Conservation (phyloP, 2,113 vertebrate species). For the Periophthalmus modestus region DNA sequence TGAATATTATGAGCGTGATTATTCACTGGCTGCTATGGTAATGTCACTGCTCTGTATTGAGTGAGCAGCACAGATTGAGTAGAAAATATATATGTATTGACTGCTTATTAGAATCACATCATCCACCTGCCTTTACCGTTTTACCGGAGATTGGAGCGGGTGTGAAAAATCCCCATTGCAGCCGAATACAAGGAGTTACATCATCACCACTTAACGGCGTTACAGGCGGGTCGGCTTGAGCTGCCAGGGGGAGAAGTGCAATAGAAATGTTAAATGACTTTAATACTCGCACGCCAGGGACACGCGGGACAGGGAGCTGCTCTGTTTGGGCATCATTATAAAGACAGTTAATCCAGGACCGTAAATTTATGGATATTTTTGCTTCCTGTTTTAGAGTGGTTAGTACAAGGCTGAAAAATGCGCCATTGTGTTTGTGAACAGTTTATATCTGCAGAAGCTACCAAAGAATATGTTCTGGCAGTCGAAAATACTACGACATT, state of each 20-base stretch:
- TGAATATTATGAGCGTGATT: constrained; percentile 2
- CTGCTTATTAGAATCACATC: constrained; percentile 63
- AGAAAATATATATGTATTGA: constrained; percentile 43
- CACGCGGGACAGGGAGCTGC: constrained; percentile 29
- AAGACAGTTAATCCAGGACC: background rate
- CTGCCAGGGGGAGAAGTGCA: constrained; percentile 38
- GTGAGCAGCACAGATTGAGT: constrained; percentile 40
- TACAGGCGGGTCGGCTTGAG: constrained; percentile 39
- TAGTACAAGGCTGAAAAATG: background rate
- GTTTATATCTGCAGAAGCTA: too few relatives aligned
- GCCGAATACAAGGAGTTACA: constrained; percentile 53
- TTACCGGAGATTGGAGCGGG: constrained; percentile 49
- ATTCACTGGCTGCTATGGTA: constrained; percentile 32
- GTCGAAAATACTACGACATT: too few relatives aligned
- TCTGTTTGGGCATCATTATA: constrained; percentile 12
- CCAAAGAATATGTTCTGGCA: too few relatives aligned
- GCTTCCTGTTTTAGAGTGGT: background rate
- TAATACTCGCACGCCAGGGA: constrained; percentile 46
- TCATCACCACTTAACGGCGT: constrained; percentile 60
- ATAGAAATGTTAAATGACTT: constrained; percentile 63
- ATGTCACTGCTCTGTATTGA: constrained; percentile 16
- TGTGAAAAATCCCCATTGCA: constrained; percentile 52
- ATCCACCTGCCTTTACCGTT: constrained; percentile 50
- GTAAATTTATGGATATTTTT: background rate
- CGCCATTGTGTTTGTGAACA: background rate